Evolutionary conservation across 2,888 invertebrate genomes (phyloP), one percentile per base, ranked within the genome.

Genomic region (Melanostoma scalare): DNA sequence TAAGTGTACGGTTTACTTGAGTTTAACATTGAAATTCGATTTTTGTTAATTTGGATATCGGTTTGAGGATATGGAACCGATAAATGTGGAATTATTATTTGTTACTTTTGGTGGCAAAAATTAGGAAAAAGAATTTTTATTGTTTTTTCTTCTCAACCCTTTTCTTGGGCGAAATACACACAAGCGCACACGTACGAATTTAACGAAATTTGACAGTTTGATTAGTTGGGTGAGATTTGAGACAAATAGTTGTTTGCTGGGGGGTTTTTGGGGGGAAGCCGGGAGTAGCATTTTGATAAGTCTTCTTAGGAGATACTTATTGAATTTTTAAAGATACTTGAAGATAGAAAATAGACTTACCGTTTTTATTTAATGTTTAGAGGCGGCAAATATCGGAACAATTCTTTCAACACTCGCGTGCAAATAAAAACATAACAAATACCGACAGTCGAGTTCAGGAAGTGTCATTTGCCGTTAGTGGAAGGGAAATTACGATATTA

Each of bases 131-230:
- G 61, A 69, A 52, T 68, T 55, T 84, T 75, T 58, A 60, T 75
- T 79, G 68, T 82, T 76, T 78, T 73, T 48, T 65, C 58, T 52
- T 78, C 77, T 76, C 77, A 84, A 71, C 84, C 84, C 74, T 79
- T 84, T 84, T 79, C 65, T 46, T 74, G 67, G 40, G 44, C 53
- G 71, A 38, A 53, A 85, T 86, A 86, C 86, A 86, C 86, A 86
- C 86, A 86, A 86, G 86, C 86, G 86, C 86, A 86, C 86, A 85
- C 85, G 72, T 73, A 85, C 85, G 74, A 85, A 76, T 85, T 81
- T 73, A 71, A 55, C 69, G 44, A 84, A 79, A 56, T 84, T 79
- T 84, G 84, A 84, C 84, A 84, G 84, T 75, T 84, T 76, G 71
- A 79, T 78, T 78, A 58, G 75, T 76, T 81, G 72, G 68, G 73